A percentile compares a stretch with the other conserved stretches of the same genome.
phyloP scores from a whole-genome alignment of 2,113 vertebrate genomes.

The Pseudorasbora parva region DNA sequence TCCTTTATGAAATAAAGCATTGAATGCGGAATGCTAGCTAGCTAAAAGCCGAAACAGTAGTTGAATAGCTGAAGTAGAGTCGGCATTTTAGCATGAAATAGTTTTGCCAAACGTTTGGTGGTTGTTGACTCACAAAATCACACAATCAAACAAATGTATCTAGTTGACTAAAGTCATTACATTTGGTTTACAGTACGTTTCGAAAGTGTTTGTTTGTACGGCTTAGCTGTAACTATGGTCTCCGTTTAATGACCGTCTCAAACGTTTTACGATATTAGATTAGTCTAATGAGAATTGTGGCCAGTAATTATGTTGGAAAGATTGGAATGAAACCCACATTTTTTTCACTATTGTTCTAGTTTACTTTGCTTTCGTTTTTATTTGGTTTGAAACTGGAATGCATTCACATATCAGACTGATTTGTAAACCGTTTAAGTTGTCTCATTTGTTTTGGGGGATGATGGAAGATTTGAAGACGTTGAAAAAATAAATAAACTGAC shows the following conservation, averaged over 20 bases:
- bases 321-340: background rate
- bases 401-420: background rate
- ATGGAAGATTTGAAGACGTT: conserved; percentile 13
- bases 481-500: conserved; percentile 37
- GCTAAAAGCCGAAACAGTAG: conserved; percentile 10
- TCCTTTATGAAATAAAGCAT: background rate
- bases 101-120: conserved; percentile 46
- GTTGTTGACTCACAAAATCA: background rate
- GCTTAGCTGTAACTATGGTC: background rate
- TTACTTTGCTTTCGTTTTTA: background rate
- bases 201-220: conserved; percentile 5
- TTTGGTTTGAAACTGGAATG: background rate
- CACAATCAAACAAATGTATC: background rate
- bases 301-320: background rate
- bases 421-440: conserved; percentile 34
- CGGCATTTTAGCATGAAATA: background rate
- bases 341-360: background rate
- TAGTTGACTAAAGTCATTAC: background rate
- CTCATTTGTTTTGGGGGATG: conserved; percentile 33
- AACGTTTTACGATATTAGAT: conserved; percentile 27
- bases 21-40: conserved; percentile 8
- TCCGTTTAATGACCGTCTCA: background rate
- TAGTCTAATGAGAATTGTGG: background rate
- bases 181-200: conserved; percentile 39
- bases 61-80: conserved; percentile 20